These are phyloP conservation scores for Lithodes maja DNA, from an alignment of 2,888 invertebrate species.

Conservation along the genomic window DNA sequence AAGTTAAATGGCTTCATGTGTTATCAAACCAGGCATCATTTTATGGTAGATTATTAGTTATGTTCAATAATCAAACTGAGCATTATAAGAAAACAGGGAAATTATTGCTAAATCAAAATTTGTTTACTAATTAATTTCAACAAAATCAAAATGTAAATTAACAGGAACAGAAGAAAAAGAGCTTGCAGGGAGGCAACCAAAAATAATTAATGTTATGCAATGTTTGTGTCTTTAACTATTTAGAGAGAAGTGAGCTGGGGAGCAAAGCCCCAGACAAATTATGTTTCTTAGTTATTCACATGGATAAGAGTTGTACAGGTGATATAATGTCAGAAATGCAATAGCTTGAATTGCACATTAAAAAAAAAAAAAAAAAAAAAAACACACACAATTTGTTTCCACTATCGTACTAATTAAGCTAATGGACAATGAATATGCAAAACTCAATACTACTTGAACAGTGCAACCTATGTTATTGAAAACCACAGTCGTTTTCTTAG, in stretches of 20 bases:
- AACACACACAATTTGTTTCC: too few relatives aligned
- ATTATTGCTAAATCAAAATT: background rate
- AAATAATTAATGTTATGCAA: slow-evolving; percentile 13
- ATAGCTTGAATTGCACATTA: too few relatives aligned
- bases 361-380: too few relatives aligned
- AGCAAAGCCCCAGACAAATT: background rate
- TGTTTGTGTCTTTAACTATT: slow-evolving; percentile 8
- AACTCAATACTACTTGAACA: too few relatives aligned
- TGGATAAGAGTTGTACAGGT: too few relatives aligned
- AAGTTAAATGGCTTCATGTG: background rate
- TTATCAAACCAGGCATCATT: background rate
- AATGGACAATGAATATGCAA: background rate
- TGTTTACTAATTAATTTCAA: background rate
- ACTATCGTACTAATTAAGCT: background rate
- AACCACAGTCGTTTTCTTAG: background rate
- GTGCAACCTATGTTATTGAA: background rate
- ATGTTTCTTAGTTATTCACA: too few relatives aligned
- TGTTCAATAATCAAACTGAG: background rate
- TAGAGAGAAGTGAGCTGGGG: background rate
- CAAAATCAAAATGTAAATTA: background rate
- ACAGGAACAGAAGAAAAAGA: background rate
- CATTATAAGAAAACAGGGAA: background rate
- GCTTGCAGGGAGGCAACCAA: slow-evolving; percentile 31
- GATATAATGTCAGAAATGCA: too few relatives aligned
- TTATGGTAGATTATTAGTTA: background rate